A percentile compares a stretch with the other conserved stretches of the same genome.
These are phyloP conservation scores for Macroramphosus scolopax DNA, from an alignment of 2,797 vertebrate genomes.

Conservation along the genomic window DNA sequence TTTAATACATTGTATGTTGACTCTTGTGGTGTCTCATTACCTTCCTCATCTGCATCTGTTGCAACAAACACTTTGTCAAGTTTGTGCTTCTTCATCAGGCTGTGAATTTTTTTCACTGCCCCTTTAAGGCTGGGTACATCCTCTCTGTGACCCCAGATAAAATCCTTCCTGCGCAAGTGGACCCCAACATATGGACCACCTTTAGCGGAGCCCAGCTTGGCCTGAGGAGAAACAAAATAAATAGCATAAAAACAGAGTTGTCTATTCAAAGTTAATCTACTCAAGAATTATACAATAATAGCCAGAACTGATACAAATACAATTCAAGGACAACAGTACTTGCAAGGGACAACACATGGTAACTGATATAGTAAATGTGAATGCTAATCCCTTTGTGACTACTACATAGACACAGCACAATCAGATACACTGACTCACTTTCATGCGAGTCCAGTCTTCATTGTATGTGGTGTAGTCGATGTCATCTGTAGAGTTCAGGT, in stretches of 20 bases:
- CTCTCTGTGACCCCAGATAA: conserved; percentile 95
- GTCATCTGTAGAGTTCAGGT: conserved; percentile 87
- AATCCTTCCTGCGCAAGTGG: conserved; percentile 93
- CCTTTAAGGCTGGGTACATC: conserved; percentile 92
- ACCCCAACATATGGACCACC: conserved; percentile 91
- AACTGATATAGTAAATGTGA: too few relatives aligned
- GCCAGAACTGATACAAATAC: too few relatives aligned
- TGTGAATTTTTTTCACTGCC: conserved; percentile 85
- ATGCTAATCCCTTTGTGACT: too few relatives aligned
- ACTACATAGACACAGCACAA: too few relatives aligned
- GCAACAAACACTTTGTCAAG: conserved; percentile 89
- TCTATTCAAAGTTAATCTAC: too few relatives aligned
- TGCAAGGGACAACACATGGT: too few relatives aligned
- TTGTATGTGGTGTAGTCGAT: conserved; percentile 79
- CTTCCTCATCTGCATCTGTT: conserved; percentile 88
- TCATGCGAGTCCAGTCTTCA: conserved; percentile 94
- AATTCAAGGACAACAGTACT: too few relatives aligned
- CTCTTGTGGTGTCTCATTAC: conserved; percentile 55
- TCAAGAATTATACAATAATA: too few relatives aligned
- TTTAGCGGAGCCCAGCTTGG: conserved; percentile 80
- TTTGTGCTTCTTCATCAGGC: conserved; percentile 83
- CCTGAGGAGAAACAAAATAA: conserved; percentile 65
- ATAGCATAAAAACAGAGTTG: conserved; percentile 1
- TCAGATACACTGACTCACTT: conserved; percentile 75
- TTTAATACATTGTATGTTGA: not conserved